Evolutionary conservation across 2,797 vertebrate species (phyloP).

Genomic region (Liparis tanakae): DNA sequence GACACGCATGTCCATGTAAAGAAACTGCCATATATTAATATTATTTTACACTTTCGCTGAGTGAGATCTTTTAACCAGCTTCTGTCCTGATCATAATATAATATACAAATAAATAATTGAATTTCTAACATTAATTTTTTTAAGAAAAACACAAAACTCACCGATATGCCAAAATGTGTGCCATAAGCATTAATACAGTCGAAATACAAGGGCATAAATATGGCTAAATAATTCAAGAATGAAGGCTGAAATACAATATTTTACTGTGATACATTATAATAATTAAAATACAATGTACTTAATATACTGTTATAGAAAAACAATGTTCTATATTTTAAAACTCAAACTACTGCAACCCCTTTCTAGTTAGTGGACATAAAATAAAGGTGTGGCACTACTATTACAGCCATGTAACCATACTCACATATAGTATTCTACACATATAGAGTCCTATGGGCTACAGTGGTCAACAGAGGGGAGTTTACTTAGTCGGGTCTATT

Average conservation of each 20-base stretch:
- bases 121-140: background rate
- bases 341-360: background rate
- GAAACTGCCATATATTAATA: background rate
- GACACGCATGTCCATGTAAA: no score
- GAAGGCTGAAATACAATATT: background rate
- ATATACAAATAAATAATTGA: background rate
- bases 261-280: background rate
- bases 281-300: background rate
- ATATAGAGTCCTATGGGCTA: conserved; percentile 1
- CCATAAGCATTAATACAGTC: background rate
- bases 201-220: background rate
- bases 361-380: background rate
- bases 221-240: background rate
- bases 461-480: conserved; percentile 49
- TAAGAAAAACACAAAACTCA: background rate
- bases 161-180: background rate
- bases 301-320: background rate
- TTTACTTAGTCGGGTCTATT: conserved; percentile 80
- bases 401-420: background rate
- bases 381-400: background rate
- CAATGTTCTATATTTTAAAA: background rate
- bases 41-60: background rate
- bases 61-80: background rate
- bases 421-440: background rate
- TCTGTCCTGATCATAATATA: background rate